Percentiles rank a stretch among this genome's conserved stretches.
These are phyloP conservation scores for Penaeus japonicus DNA, from an alignment of 1,140 invertebrate species.

Conservation along the genomic window DNA sequence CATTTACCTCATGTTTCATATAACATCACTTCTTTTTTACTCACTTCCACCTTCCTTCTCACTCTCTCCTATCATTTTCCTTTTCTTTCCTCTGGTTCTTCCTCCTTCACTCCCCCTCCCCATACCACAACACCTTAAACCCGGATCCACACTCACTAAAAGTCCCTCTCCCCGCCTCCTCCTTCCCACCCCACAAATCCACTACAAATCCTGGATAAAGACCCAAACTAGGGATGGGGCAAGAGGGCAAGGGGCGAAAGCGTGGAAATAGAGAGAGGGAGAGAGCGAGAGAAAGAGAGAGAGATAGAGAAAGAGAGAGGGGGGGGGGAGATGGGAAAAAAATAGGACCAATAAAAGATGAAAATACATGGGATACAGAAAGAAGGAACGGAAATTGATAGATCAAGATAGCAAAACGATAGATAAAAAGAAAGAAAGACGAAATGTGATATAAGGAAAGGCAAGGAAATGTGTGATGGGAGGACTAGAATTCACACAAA, in stretches of 20 bases:
- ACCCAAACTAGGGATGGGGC: neutral
- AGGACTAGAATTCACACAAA: neutral
- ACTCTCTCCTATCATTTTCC: constrained; percentile 3
- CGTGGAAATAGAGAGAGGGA: neutral
- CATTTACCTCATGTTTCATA: no score
- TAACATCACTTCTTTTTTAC: no score
- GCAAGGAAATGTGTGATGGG: neutral
- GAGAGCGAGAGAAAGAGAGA: neutral
- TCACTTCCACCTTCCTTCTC: neutral
- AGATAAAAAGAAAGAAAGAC: neutral
- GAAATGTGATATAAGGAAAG: neutral
- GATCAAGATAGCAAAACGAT: neutral
- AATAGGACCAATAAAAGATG: no score
- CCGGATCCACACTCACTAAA: no score
- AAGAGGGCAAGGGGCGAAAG: neutral
- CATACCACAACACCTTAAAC: neutral
- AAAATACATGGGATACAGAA: neutral
- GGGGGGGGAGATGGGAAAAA: neutral
- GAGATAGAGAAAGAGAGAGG: neutral
- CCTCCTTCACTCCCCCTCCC: neutral
- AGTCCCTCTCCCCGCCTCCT: neutral
- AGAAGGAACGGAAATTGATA: neutral
- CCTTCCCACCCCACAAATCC: neutral
- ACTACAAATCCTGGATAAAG: neutral
- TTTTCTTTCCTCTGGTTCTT: neutral